Evolutionary conservation across 2,797 vertebrate species (phyloP).

Genomic region (Alfaro cultratus): DNA sequence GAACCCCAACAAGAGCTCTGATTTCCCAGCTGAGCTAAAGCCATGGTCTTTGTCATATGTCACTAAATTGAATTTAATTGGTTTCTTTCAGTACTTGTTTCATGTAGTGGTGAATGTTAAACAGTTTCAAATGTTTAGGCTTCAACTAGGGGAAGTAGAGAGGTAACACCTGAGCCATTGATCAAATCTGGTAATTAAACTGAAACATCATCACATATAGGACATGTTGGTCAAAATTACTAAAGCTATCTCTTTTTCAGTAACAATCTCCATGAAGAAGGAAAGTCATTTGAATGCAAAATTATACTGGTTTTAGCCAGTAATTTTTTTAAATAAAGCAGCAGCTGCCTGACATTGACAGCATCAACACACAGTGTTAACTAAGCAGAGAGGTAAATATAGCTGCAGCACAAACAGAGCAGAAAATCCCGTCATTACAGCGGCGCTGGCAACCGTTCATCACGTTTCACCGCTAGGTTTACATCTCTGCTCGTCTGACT

Average conservation of each 20-base stretch:
- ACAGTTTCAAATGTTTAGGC: not conserved
- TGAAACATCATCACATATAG: slow-evolving; percentile 14
- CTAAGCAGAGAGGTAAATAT: not conserved
- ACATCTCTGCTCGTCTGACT: slow-evolving; percentile 35
- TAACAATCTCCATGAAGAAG: not conserved
- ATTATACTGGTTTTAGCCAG: not conserved
- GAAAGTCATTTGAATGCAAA: not conserved
- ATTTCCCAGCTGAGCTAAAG: slow-evolving; percentile 10
- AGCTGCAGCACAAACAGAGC: slow-evolving; percentile 20
- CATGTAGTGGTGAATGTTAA: not conserved
- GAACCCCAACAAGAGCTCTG: slow-evolving; percentile 7
- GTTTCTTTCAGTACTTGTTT: slow-evolving; percentile 7
- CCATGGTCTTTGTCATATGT: slow-evolving; percentile 12
- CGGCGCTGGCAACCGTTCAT: not conserved
- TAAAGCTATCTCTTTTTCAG: slow-evolving; percentile 5
- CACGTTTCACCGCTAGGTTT: slow-evolving; percentile 38
- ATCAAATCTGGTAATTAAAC: slow-evolving; percentile 49
- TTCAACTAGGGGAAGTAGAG: slow-evolving; percentile 1
- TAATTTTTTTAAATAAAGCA: not conserved
- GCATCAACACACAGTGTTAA: slow-evolving; percentile 6
- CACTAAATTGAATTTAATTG: slow-evolving; percentile 12
- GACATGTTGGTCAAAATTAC: slow-evolving; percentile 9
- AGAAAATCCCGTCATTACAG: slow-evolving; percentile 24
- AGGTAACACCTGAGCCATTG: slow-evolving; percentile 27
- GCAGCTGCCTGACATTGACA: slow-evolving; percentile 1